These are phyloP conservation scores for Riptortus pedestris DNA, from an alignment of 1,140 invertebrate genomes.

Conservation along the genomic window DNA sequence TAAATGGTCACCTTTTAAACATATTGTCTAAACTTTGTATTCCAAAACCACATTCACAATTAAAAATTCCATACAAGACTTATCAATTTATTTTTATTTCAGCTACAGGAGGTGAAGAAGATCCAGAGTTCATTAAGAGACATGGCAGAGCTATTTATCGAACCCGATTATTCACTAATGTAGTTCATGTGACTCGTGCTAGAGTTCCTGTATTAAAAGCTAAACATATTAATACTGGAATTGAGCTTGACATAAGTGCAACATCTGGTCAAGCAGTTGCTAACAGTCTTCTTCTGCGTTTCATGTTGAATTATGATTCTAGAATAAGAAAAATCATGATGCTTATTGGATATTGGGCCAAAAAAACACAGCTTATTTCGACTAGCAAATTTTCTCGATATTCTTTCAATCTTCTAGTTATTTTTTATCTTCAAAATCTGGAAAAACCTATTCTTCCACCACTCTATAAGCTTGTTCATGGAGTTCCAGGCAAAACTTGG, in stretches of 20 bases:
- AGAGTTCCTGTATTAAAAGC: slow-evolving; percentile 15
- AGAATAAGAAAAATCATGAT: slow-evolving; percentile 12
- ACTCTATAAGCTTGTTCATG: neutral
- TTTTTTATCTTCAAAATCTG: slow-evolving; percentile 17
- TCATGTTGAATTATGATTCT: neutral
- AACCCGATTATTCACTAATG: neutral
- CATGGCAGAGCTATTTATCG: slow-evolving; percentile 5
- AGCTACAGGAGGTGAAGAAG: neutral
- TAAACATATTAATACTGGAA: neutral
- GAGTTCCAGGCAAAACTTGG: neutral
- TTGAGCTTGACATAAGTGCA: slow-evolving; percentile 16
- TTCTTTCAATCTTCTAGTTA: slow-evolving; percentile 13
- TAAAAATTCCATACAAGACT: too few species aligned
- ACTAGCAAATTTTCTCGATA: slow-evolving; percentile 3
- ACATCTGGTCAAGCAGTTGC: slow-evolving; percentile 13
- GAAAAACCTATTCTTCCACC: neutral
- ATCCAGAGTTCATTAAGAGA: neutral
- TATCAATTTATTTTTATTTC: too few species aligned
- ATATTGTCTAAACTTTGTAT: too few species aligned
- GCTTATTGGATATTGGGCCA: slow-evolving; percentile 9
- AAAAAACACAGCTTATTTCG: neutral
- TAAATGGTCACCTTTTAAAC: too few species aligned
- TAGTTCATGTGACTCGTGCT: neutral
- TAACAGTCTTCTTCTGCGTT: neutral
- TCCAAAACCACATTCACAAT: too few species aligned